Base-by-base conservation (phyloP, 2,797 vertebrate species). In the Hydrolagus colliei region DNA sequence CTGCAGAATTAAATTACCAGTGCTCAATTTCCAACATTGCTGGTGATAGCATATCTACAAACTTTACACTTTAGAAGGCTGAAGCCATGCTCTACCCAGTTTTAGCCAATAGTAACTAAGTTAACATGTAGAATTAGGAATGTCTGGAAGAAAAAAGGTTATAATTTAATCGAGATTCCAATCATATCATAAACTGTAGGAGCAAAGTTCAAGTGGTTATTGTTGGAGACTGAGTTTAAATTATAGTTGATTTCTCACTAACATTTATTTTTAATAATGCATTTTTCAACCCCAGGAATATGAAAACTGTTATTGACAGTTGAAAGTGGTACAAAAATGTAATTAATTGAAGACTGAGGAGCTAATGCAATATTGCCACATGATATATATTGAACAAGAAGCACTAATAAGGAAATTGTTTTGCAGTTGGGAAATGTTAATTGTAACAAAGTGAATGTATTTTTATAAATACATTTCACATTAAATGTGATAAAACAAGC, bases 111-210 rank as follows among this genome's bases (percentile, higher is more conserved):
- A 78, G 16, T 61, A 77, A 77, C 52, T 61, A 78, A n/a, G 18
- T 59, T n/a, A 7, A 9, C 22, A 78, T 78, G 22, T 13, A 22
- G 20, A 78, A 62, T 12, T 59, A 62, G 59, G 52, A 35, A 22
- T 74, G 73, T 74, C 14, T 74, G 35, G 73, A 74, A 74, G 22
- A 35, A 74, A 91, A 91, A 93, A 94, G 91, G 90, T 92, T 95
- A 89, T 94, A 94, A 95, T 94, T 94, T 93, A 91, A 93, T 93
- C 92, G 92, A 93, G 92, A 88, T 92, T 93, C 91, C 92, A 92
- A 93, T 92, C 91, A 91, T 91, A 91, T 92, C 85, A 88, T 93
- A 93, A 93, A 93, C 92, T 91, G 92, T 88, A 86, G 92, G 91
- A 92, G 91, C 91, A 92, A 91, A 92, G 91, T 91, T 93, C 91